Base-by-base conservation (phyloP, 2,888 invertebrate species). In the Synanthedon tipuliformis region DNA sequence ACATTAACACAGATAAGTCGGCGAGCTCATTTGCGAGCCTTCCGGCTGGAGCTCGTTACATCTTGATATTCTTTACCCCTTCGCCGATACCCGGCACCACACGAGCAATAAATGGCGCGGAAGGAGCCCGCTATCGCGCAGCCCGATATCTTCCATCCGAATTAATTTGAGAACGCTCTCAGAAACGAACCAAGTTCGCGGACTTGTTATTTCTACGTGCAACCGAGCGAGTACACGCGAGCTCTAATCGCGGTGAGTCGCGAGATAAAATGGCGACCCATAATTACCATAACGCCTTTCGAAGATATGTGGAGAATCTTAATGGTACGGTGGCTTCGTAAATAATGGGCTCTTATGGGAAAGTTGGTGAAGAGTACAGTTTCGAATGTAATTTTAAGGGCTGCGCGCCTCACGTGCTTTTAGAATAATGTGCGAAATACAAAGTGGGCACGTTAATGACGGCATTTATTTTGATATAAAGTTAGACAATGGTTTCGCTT, bases 11-110 rank as follows among this genome's bases (percentile, higher is more conserved):
- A 85, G 86, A 87, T 87, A 87, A 87, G 81, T 87, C 84, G 80
- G 78, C 74, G 82, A 83, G 87, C 87, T 87, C 86, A 87, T 86
- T 87, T 87, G 86, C 85, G 83, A 78, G 84, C 85, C 86, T 86
- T 85, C 85, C 85, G 86, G 84, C 83, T 77, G 78, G 73, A 63
- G 82, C 79, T 81, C 81, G 84, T 81, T 85, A 82, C 82, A 86
- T 86, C 86, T 86, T 83, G 85, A 87, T 87, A 86, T 86, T 87
- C 86, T 87, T 86, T 86, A 85, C 85, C 86, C 84, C 85, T 85
- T 84, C 77, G 69, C 82, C 82, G 84, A 81, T 81, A 80, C 81
- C 73, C 71, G 69, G 71, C 72, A 79, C 85, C 84, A 84, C 85
- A 84, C 83, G 82, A 85, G 84, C 87, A 83, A 86, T 87, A 86